Evolutionary conservation across 35 echinoderm and acorn worm species (phyloP), one percentile per base, ranked within the genome.

Genomic region (Acanthaster planci): DNA sequence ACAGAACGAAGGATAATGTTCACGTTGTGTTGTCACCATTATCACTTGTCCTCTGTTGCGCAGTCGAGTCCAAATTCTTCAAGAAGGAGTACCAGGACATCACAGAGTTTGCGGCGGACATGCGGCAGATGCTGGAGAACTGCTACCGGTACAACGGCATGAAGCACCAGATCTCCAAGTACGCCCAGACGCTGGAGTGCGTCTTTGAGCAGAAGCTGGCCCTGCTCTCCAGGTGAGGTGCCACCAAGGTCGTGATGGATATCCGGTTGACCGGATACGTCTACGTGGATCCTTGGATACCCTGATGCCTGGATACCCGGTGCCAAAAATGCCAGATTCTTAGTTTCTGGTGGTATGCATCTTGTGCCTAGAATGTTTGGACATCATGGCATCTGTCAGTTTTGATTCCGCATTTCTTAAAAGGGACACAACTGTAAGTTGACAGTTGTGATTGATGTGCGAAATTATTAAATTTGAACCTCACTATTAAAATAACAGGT

Each of bases 91-190:
- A 93, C 60, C 37, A 60, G 1, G 54, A 52, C 42, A 88, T 93
- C 77, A 85, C 92, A 1, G 86, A 93, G 40, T 88, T 93, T 55
- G 86, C 88, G 0, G 38, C 67, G n/a, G 92, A 93, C 36, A 31
- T 93, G 9, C 67, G 92, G 44, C 86, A 80, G 55, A 85, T 93
- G 39, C 32, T 93, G 39, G 92, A 93, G 81, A 93, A 93, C n/a
- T 93, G 92, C 52, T 93, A 93, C 42, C 86, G 92, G n/a, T 93
- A 93, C 64, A 93, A 93, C 50, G 86, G 92, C 26, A 51, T 93
- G 15, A 84, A 89, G 52, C 92, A 93, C 29, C 51, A 44, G 39
- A 82, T 93, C 7, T 85, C 92, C 15, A 84, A 88, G 36, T 87
- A 93, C 17, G 92, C 81, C 16, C 82, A 84, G 38, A 93, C 82